Evolutionary conservation across 1,140 invertebrate genomes (phyloP).

Genomic region (Achatina immaculata): DNA sequence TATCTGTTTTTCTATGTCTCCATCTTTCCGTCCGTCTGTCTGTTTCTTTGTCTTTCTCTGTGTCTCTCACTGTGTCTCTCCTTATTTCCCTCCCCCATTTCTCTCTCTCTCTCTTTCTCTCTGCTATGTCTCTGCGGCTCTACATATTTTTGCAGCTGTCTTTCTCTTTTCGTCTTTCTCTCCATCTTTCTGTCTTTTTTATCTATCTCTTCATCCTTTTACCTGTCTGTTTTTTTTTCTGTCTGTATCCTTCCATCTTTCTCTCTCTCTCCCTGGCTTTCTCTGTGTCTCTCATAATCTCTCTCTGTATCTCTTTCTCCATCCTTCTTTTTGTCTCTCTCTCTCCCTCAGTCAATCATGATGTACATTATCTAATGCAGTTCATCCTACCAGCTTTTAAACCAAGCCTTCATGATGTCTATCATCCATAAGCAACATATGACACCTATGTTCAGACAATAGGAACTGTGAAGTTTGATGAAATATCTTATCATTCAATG

Average conservation of each 20-base stretch:
- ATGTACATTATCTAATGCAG: too few species aligned
- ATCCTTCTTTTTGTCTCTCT: too few species aligned
- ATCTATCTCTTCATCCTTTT: background rate
- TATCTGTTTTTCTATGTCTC: constrained; percentile 31
- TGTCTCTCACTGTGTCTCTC: constrained; percentile 37
- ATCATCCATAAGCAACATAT: too few species aligned
- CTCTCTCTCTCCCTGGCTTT: constrained; percentile 19
- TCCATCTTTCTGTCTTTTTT: constrained; percentile 27
- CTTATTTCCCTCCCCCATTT: too few species aligned
- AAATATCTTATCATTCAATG: too few species aligned
- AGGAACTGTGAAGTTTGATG: too few species aligned
- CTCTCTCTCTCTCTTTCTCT: background rate
- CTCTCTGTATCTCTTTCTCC: constrained; percentile 3
- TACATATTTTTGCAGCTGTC: background rate
- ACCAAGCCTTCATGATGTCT: too few species aligned
- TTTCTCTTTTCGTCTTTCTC: constrained; percentile 17
- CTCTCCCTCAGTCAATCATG: too few species aligned
- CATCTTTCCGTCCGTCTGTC: too few species aligned
- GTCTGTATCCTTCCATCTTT: background rate
- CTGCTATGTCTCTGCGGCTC: constrained; percentile 16
- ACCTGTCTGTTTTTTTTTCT: background rate
- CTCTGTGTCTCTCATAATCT: background rate
- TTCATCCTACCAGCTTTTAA: too few species aligned
- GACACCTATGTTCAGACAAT: too few species aligned
- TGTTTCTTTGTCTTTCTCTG: constrained; percentile 28